These are phyloP conservation scores for Aporrectodea caliginosa DNA, from an alignment of 1,140 invertebrate species.

Conservation along the genomic window DNA sequence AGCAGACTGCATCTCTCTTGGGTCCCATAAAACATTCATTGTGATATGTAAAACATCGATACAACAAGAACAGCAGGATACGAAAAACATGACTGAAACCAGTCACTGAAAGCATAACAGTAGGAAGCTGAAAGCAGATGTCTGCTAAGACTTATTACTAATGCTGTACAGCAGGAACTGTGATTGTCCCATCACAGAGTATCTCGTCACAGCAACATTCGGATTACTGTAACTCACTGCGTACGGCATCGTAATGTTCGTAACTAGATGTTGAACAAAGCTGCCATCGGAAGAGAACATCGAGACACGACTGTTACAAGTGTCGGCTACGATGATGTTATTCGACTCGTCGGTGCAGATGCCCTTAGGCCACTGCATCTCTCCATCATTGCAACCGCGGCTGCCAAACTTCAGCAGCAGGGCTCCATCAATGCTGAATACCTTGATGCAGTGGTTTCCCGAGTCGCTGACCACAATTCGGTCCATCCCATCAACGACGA, in stretches of 20 bases:
- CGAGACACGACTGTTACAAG: conserved; percentile 74
- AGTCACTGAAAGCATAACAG: too few species aligned
- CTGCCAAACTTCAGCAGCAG: conserved; percentile 63
- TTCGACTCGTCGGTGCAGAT: conserved; percentile 75
- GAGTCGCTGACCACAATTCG: conserved; percentile 45
- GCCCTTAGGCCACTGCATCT: conserved; percentile 84
- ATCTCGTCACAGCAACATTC: background rate
- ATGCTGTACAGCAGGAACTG: background rate
- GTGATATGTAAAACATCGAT: too few species aligned
- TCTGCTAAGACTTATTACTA: too few species aligned
- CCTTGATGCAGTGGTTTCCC: conserved; percentile 42
- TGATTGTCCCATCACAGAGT: background rate
- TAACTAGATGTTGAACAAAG: conserved; percentile 38
- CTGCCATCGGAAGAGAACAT: conserved; percentile 37
- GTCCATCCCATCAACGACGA: conserved; percentile 28
- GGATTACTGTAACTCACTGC: conserved; percentile 15
- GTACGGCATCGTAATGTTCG: conserved; percentile 23
- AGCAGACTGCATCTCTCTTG: too few species aligned
- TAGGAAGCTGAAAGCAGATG: too few species aligned
- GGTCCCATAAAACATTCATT: too few species aligned
- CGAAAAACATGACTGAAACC: too few species aligned
- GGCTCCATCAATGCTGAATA: conserved; percentile 39
- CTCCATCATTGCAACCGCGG: conserved; percentile 68
- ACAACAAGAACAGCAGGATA: too few species aligned
- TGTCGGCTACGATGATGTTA: conserved; percentile 79